These are phyloP conservation scores for Diceros bicornis DNA, from an alignment of 2,797 vertebrate species.

Conservation along the genomic window DNA sequence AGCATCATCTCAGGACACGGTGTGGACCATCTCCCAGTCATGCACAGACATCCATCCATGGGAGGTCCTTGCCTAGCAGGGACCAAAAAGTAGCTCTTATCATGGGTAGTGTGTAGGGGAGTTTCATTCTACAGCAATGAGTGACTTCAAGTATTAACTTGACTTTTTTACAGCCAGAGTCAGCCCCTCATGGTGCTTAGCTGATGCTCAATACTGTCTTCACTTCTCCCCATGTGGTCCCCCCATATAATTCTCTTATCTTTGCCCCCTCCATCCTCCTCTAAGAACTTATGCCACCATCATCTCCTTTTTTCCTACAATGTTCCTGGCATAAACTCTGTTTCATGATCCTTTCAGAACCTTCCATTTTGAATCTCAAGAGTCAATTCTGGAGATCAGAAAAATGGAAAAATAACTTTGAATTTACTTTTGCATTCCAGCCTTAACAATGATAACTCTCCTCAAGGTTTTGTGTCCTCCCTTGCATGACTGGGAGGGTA, in stretches of 20 bases:
- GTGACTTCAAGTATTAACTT: neutral
- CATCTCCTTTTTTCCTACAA: neutral
- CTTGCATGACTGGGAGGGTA: neutral
- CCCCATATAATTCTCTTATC: neutral
- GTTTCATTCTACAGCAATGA: neutral
- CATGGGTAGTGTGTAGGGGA: too few species aligned
- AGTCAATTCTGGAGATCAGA: neutral
- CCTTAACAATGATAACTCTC: neutral
- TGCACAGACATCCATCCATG: neutral
- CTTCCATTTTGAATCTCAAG: neutral
- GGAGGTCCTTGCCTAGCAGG: neutral
- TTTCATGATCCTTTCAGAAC: neutral
- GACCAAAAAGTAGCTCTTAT: neutral
- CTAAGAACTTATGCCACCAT: neutral
- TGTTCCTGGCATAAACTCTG: neutral
- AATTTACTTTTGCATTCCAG: neutral
- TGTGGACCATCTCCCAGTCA: neutral
- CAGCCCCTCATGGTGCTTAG: neutral
- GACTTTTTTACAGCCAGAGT: neutral
- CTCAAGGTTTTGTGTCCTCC: neutral
- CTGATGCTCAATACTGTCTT: neutral
- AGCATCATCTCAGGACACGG: neutral
- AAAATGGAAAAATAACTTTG: neutral
- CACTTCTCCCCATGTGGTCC: neutral
- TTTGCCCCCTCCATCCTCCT: neutral